Evolutionary conservation across 2,888 invertebrate genomes (phyloP).

Genomic region (Horisme vitalbata): DNA sequence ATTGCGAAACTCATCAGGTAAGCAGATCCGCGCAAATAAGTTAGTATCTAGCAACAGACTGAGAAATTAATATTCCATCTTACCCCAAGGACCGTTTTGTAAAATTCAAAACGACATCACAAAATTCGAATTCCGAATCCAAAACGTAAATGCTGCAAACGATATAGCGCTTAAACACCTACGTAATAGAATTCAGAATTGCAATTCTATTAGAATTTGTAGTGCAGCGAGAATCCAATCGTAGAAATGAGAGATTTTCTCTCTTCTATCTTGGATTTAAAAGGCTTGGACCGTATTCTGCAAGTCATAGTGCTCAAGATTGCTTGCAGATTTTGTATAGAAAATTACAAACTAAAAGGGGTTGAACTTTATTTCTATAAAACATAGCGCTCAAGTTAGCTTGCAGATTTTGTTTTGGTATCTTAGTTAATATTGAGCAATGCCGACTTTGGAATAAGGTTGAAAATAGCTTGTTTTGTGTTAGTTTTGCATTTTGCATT

Average conservation of each 20-base stretch:
- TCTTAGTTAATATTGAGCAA: too few relatives aligned
- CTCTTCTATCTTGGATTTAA: neutral
- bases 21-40: neutral
- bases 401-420: too few relatives aligned
- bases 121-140: conserved; percentile 30
- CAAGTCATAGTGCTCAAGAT: neutral
- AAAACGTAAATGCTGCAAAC: conserved; percentile 25
- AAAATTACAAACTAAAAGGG: neutral
- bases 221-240: conserved; percentile 23
- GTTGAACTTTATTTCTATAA: neutral
- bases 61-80: neutral
- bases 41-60: neutral
- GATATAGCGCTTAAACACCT: conserved; percentile 27
- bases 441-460: conserved; percentile 11
- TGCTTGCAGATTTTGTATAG: neutral
- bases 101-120: conserved; percentile 31
- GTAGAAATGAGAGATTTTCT: conserved; percentile 21
- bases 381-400: too few relatives aligned
- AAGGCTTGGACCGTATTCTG: neutral
- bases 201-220: conserved; percentile 14
- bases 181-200: conserved; percentile 30
- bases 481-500: conserved; percentile 34
- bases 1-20: neutral
- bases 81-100: conserved; percentile 16
- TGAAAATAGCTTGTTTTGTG: neutral